These are phyloP conservation scores for Rhinolophus sinicus DNA, from an alignment of 2,113 vertebrate genomes.

Conservation along the genomic window DNA sequence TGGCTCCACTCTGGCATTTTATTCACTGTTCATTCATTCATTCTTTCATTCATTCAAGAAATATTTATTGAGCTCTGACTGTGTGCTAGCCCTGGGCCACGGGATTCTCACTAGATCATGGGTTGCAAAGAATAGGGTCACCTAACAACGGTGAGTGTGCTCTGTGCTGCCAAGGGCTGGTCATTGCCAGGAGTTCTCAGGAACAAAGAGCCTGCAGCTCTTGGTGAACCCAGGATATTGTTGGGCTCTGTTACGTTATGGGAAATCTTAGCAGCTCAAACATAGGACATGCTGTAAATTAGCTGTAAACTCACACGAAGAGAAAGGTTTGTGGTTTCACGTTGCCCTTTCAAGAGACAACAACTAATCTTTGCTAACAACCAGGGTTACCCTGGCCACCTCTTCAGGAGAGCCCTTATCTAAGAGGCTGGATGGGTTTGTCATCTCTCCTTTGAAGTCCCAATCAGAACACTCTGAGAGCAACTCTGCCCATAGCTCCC, in stretches of 20 bases:
- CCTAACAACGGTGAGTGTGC: fast-evolving
- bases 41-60: neutral
- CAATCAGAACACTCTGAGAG: neutral
- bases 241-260: constrained; percentile 15
- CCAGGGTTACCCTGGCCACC: neutral
- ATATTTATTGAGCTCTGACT: neutral
- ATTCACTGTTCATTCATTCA: neutral
- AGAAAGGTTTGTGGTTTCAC: neutral
- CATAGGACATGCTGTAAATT: neutral
- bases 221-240: neutral
- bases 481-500: neutral
- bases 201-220: neutral
- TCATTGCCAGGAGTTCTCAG: neutral
- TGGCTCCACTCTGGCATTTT: neutral
- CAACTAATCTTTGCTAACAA: neutral
- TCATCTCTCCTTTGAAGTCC: neutral
- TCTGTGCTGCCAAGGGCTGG: neutral
- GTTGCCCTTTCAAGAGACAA: neutral
- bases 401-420: fast-evolving
- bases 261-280: neutral
- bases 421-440: neutral
- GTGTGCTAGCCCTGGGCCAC: neutral
- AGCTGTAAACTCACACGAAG: neutral
- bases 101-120: neutral
- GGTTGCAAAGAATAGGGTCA: no score